Evolutionary conservation across 2,797 vertebrate genomes (phyloP), one percentile per base, ranked within the genome.

Genomic region (Mastacembelus armatus): DNA sequence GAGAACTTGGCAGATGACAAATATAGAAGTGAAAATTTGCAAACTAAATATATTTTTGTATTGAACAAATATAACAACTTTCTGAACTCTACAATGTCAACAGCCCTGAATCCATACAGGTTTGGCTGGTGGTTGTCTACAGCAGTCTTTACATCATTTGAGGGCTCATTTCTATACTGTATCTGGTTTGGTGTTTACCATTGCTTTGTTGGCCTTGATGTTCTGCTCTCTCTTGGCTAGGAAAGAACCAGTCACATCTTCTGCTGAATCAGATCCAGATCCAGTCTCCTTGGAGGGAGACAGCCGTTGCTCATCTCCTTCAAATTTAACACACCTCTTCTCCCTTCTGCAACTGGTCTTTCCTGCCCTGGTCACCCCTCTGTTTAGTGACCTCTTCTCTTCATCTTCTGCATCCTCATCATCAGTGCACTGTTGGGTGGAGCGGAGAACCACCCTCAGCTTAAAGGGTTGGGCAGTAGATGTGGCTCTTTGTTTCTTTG

Each of bases 131-230:
- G n/a, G n/a, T n/a, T n/a, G n/a, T n/a, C n/a, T n/a, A n/a, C n/a
- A n/a, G n/a, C n/a, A n/a, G n/a, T n/a, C n/a, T n/a, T n/a, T n/a
- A n/a, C n/a, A n/a, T n/a, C n/a, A n/a, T n/a, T n/a, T n/a, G n/a
- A n/a, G n/a, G n/a, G n/a, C n/a, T n/a, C n/a, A n/a, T n/a, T n/a
- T n/a, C 10, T 4, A 9, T 5, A 16, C 19, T 32, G 15, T 18
- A 4, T 12, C 10, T 4, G 1, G 10, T 7, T 0, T 4, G n/a
- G n/a, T 1, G 22, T 30, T 81, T 70, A 95, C 94, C 94, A 95
- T 94, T 5, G 92, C 93, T 89, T 94, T 94, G 85, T 95, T 95
- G 32, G 91, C 92, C 69, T 86, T 90, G 71, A 95, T 93, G 83
- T 93, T 95, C 78, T 87, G 74, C 22, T 88, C 91, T 74, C 94